A percentile compares a stretch with the other conserved stretches of the same genome.
Evolutionary conservation across 2,888 invertebrate species (phyloP).

Genomic region (Dryococelus australis): DNA sequence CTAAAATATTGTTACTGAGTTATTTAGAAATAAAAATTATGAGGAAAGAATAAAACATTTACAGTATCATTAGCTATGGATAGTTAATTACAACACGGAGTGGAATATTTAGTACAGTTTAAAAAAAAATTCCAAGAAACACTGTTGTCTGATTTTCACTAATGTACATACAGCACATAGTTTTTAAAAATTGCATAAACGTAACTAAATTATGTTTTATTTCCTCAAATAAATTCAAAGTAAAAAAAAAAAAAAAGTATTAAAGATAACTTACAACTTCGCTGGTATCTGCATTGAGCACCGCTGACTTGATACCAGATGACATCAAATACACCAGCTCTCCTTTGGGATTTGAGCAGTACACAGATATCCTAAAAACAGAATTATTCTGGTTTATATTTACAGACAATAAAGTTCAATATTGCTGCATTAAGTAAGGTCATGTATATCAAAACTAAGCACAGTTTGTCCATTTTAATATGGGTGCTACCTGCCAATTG

Average conservation of each 20-base stretch:
- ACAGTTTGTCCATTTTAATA: too few relatives aligned
- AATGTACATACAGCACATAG: background rate
- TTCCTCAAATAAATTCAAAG: background rate
- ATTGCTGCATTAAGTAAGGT: too few relatives aligned
- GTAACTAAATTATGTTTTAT: background rate
- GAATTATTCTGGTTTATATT: background rate
- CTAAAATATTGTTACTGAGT: too few relatives aligned
- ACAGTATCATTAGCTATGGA: too few relatives aligned
- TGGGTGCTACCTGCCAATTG: too few relatives aligned
- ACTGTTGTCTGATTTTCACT: too few relatives aligned
- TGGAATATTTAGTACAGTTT: too few relatives aligned
- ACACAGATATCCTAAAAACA: background rate
- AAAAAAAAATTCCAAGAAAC: too few relatives aligned
- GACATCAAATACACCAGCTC: background rate
- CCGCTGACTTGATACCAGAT: background rate
- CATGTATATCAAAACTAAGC: too few relatives aligned
- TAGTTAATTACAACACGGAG: too few relatives aligned
- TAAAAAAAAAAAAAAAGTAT: background rate
- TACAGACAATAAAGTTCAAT: background rate
- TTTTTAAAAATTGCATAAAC: background rate
- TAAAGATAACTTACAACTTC: background rate
- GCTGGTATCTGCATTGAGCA: background rate
- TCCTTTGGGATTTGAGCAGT: background rate
- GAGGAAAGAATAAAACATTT: too few relatives aligned
- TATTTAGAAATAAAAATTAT: too few relatives aligned